Base-by-base conservation (phyloP, 2,888 invertebrate species). In the Lamellibrachia satsuma region DNA sequence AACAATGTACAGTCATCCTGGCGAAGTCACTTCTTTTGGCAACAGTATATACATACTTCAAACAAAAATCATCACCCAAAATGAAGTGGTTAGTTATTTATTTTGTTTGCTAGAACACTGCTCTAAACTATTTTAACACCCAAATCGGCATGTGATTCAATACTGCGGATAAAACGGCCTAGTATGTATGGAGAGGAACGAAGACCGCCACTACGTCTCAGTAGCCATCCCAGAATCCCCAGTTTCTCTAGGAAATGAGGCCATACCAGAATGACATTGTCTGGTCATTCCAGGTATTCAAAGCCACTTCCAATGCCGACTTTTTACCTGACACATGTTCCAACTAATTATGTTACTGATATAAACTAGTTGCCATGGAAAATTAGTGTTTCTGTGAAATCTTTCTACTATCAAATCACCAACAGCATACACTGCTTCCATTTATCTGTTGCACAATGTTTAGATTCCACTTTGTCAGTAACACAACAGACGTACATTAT, bases 161-260 rank as follows among this genome's bases (percentile, higher is more conserved):
- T 75, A 22, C 6, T 75, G 75, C 22, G 75, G 22, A 75, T 22
- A 75, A 75, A 75, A 75, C 22, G 75, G 9, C 75, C n/a, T 75
- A 11, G 15, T 6, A 75, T 75, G 75, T 75, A 6, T 75, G 75
- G 75, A 75, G 75, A 75, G 75, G 75, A 75, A 75, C 75, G 75
- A 75, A 75, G 75, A 75, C 75, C 75, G 22, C 75, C n/a, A 75
- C 75, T 22, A 75, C 75, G 6, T 75, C 75, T 75, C 75, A 15
- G 75, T 75, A 75, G 75, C 75, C 75, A 75, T 75, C 75, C 75
- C 75, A 75, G 75, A 75, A 75, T 75, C 75, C 75, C 75, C 75
- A 15, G 6, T 75, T 75, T 15, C 75, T 75, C 11, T 75, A 75
- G 75, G 75, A 75, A 75, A n/a, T 75, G 4, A 75, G 22, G 22